These are phyloP conservation scores for Syritta pipiens DNA, from an alignment of 2,888 invertebrate genomes.

Conservation along the genomic window DNA sequence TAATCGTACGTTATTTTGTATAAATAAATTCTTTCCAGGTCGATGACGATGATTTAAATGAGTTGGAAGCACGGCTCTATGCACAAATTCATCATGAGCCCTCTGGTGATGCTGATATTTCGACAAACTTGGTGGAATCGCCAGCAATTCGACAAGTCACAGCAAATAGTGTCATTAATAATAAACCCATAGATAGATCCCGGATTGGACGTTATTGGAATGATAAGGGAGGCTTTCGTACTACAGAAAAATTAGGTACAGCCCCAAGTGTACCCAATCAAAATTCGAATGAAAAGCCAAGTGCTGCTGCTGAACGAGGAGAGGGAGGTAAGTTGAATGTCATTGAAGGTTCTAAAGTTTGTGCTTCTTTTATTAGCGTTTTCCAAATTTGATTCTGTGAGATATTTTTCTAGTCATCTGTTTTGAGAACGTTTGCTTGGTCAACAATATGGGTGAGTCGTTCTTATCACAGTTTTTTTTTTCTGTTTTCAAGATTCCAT, in stretches of 20 bases:
- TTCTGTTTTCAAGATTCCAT: neutral
- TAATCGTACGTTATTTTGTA: neutral
- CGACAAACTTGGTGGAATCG: slow-evolving; percentile 22
- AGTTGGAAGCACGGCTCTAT: slow-evolving; percentile 77
- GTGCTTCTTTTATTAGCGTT: slow-evolving; percentile 45
- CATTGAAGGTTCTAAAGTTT: neutral
- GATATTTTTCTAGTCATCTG: neutral
- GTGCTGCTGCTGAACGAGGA: too few relatives aligned
- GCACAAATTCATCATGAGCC: slow-evolving; percentile 77
- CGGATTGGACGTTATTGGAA: slow-evolving; percentile 71
- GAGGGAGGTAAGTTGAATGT: slow-evolving; percentile 25
- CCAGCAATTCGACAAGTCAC: slow-evolving; percentile 70
- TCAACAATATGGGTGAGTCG: slow-evolving; percentile 6
- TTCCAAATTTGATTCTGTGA: too few relatives aligned
- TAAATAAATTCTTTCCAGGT: slow-evolving; percentile 46
- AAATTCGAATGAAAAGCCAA: too few relatives aligned
- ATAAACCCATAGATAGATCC: slow-evolving; percentile 43
- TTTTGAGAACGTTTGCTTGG: neutral
- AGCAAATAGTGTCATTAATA: slow-evolving; percentile 72
- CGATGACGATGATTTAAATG: slow-evolving; percentile 74
- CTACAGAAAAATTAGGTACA: too few relatives aligned
- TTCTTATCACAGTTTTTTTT: neutral
- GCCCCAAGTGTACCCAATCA: too few relatives aligned
- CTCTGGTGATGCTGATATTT: slow-evolving; percentile 48
- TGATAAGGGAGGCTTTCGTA: slow-evolving; percentile 30